Evolutionary conservation across 1,140 invertebrate species (phyloP).

Genomic region (Cyrtorhinus lividipennis): DNA sequence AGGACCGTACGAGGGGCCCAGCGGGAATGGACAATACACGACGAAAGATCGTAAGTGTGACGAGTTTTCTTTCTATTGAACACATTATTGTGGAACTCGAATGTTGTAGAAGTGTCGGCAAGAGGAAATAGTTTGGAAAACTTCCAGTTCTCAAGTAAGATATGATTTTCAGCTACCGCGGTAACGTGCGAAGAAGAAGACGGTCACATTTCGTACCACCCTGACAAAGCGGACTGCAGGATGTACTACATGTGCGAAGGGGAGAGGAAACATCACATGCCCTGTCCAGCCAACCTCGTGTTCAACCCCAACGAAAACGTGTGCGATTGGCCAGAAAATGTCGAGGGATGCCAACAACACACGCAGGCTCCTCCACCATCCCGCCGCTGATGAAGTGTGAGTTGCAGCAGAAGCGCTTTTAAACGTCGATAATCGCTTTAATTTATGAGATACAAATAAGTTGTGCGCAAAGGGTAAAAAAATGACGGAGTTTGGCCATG

Average conservation of each 20-base stretch:
- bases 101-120: too few relatives aligned
- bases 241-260: constrained; percentile 94
- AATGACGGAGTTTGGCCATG: too few relatives aligned
- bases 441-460: too few relatives aligned
- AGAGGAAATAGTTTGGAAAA: too few relatives aligned
- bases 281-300: constrained; percentile 85
- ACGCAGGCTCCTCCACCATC: constrained; percentile 55
- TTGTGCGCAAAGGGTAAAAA: too few relatives aligned
- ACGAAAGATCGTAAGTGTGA: constrained; percentile 69
- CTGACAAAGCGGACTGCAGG: constrained; percentile 78
- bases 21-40: constrained; percentile 53
- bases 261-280: constrained; percentile 90
- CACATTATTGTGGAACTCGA: too few relatives aligned
- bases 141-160: neutral
- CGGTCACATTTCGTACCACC: constrained; percentile 83
- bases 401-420: too few relatives aligned
- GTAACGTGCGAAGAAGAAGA: constrained; percentile 83
- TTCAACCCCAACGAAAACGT: constrained; percentile 88
- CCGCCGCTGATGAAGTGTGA: too few relatives aligned
- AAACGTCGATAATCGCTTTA: too few relatives aligned
- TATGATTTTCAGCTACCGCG: constrained; percentile 52
- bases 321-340: constrained; percentile 92
- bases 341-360: constrained; percentile 70
- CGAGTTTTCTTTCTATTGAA: neutral
- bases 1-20: constrained; percentile 64